Base-by-base conservation (phyloP, 2,797 vertebrate species). In the Anisognathus igniventris region DNA sequence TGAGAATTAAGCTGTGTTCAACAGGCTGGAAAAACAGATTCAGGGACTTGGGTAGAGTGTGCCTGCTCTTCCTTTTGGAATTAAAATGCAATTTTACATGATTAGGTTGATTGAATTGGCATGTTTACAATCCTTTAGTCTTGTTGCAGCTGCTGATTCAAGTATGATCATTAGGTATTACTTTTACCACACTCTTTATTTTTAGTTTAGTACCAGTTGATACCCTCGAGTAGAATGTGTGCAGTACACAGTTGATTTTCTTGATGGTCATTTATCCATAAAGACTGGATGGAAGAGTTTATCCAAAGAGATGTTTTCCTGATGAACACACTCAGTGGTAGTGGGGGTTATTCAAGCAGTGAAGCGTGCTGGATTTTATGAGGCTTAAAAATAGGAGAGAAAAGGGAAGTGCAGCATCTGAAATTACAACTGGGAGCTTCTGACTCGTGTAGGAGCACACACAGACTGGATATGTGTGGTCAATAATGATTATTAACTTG, bases 291-390 rank as follows among this genome's bases (percentile, higher is more conserved):
- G 60, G 40, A 73, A 24, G 65, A 50, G 16, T 82, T 94, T n/a
- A 30, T 11, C 40, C 64, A 73, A 24, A 44, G 12, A 45, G 18
- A 5, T 78, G 9, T 60, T 70, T 48, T 56, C 39, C 66, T 76
- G 31, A 10, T 47, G 56, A 56, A 4, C 30, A n/a, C 24, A 8
- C 24, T 48, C 53, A 19, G 39, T 39, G 35, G 14, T 33, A 23
- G 35, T 14, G 31, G 50, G 20, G 21, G 5, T 66, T 91, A 22
- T 72, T 93, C 31, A 68, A 33, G 66, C 74, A 80, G 40, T 37
- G 48, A 71, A 45, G 57, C 2, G 0, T 65, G 15, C 61, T 56
- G 4, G 1, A 2, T 35, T 68, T 33, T n/a, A 23, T 45, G 31
- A 62, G 73, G 53, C 51, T 71, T 56, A 21, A 79, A 62, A 87